Conservation (phyloP, 2,113 vertebrate genomes). For the Cercopithecus mona region DNA sequence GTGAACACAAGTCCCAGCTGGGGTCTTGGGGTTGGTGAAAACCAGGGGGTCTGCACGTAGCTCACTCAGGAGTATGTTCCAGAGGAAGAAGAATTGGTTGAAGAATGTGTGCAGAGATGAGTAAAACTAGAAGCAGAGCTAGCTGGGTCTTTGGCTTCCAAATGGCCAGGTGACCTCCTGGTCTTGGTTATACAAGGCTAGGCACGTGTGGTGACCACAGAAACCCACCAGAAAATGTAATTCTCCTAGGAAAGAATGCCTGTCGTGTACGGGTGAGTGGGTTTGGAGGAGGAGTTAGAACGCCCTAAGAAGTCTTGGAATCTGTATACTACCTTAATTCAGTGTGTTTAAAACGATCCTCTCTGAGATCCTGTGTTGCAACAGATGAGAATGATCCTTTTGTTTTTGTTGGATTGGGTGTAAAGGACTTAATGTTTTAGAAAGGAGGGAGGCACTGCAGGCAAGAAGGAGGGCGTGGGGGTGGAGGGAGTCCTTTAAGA, state of each 20-base stretch:
- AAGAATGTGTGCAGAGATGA: neutral
- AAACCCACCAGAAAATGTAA: neutral
- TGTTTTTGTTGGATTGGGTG: neutral
- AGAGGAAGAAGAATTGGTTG: neutral
- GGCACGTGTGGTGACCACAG: neutral
- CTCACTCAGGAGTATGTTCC: neutral
- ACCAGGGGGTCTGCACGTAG: fast-evolving
- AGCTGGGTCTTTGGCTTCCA: neutral
- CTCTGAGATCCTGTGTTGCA: neutral
- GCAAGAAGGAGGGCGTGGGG: neutral
- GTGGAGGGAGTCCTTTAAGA: neutral
- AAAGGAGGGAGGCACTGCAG: neutral
- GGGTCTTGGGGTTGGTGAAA: neutral
- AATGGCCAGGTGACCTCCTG: neutral
- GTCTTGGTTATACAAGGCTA: neutral
- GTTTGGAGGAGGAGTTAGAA: neutral
- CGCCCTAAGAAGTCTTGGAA: neutral
- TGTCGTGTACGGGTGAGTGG: neutral
- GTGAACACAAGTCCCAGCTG: neutral
- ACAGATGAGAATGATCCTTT: neutral
- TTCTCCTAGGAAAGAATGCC: fast-evolving
- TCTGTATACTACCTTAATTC: neutral
- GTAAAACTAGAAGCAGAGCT: neutral
- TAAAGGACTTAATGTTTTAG: neutral
- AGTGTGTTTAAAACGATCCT: neutral